phyloP scores from a whole-genome alignment of 2,113 vertebrate species.

The Hystrix cristata region DNA sequence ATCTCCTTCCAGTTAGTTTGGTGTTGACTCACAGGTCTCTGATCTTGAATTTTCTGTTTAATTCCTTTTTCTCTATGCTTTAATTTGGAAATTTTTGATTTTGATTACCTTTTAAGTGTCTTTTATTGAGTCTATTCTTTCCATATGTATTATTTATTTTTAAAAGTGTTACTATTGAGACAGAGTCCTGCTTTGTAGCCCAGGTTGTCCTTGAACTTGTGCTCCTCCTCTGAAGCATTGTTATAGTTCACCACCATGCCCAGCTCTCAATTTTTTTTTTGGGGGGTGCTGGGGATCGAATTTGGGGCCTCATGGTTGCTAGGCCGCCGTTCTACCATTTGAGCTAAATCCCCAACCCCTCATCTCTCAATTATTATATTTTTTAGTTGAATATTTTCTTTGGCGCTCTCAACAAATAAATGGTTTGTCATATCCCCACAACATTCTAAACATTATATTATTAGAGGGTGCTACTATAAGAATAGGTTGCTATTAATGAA shows the following conservation, averaged over 20 bases:
- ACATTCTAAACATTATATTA: constrained; percentile 40
- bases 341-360: too few relatives aligned
- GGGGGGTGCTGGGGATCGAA: too few relatives aligned
- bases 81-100: constrained; percentile 22
- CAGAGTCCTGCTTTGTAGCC: neutral
- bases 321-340: too few relatives aligned
- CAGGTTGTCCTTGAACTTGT: neutral
- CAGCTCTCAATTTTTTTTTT: neutral
- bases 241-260: neutral
- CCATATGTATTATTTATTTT: neutral
- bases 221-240: neutral
- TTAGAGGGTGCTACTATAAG: constrained; percentile 37
- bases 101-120: neutral
- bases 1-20: neutral
- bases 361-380: neutral
- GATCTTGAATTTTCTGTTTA: neutral
- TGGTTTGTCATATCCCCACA: neutral
- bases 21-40: neutral
- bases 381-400: constrained; percentile 38
- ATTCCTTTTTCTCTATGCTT: neutral
- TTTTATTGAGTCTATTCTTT: neutral
- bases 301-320: too few relatives aligned
- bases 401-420: neutral
- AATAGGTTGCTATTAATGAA: constrained; percentile 9
- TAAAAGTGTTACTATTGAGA: neutral